Evolutionary conservation across 2,888 invertebrate species (phyloP).

Genomic region (Kuschelorhynchus macadamiae): DNA sequence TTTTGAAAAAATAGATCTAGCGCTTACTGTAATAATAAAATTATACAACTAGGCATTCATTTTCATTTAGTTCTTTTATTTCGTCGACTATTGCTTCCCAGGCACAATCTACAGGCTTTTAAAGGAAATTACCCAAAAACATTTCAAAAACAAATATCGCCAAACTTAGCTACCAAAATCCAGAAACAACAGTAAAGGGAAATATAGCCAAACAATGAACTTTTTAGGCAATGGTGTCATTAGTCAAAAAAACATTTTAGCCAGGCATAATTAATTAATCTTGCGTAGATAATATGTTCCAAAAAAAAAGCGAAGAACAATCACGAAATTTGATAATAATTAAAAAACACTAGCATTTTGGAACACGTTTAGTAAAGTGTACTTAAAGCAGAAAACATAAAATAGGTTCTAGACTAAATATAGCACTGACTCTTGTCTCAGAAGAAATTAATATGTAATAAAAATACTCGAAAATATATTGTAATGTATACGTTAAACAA

Average conservation of each 20-base stretch:
- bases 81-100: too few relatives aligned
- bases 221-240: constrained; percentile 55
- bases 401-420: constrained; percentile 51
- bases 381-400: constrained; percentile 52
- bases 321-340: not conserved
- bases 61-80: too few relatives aligned
- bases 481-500: too few relatives aligned
- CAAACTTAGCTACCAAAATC: constrained; percentile 57
- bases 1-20: too few relatives aligned
- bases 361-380: constrained; percentile 36
- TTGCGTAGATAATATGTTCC: constrained; percentile 23
- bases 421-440: constrained; percentile 52
- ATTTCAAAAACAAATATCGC: constrained; percentile 44
- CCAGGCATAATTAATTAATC: constrained; percentile 40
- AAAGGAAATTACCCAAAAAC: constrained; percentile 53
- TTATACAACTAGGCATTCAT: too few relatives aligned
- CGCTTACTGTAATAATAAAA: too few relatives aligned
- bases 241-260: constrained; percentile 49
- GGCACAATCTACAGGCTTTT: constrained; percentile 63
- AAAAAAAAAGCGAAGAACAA: constrained; percentile 8
- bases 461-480: constrained; percentile 29
- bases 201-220: constrained; percentile 57
- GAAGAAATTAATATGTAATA: constrained; percentile 6
- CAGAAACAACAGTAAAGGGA: constrained; percentile 51
- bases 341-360: constrained; percentile 11